Conservation (phyloP, 2,797 vertebrate species). For the Tachyglossus aculeatus region DNA sequence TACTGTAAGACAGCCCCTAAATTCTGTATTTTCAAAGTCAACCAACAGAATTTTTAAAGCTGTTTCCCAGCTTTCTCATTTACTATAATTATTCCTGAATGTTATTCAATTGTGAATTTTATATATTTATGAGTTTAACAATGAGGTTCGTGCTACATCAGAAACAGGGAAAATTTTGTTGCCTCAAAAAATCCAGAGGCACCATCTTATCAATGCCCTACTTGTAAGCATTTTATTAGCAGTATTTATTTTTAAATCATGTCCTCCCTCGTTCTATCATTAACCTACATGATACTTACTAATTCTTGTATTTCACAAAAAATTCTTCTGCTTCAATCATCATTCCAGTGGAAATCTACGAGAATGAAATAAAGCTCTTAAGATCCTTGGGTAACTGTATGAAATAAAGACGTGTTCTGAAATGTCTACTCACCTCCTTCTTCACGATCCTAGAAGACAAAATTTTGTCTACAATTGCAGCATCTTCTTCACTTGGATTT, state of each 20-base stretch:
- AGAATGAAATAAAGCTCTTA: slow-evolving; percentile 51
- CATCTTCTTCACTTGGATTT: slow-evolving; percentile 97
- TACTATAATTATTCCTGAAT: no score
- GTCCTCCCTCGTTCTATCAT: slow-evolving; percentile 7
- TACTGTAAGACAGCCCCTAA: no score
- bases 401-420: neutral
- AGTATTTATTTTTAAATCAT: neutral
- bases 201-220: slow-evolving; percentile 2
- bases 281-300: slow-evolving; percentile 82
- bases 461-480: slow-evolving; percentile 98
- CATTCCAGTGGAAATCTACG: slow-evolving; percentile 87
- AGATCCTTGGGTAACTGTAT: neutral
- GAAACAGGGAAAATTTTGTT: neutral
- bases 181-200: slow-evolving; percentile 3
- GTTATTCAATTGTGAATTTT: no score
- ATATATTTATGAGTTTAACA: neutral
- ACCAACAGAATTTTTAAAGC: no score
- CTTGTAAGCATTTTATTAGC: neutral
- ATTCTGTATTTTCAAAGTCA: no score
- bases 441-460: slow-evolving; percentile 89
- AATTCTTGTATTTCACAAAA: slow-evolving; percentile 99
- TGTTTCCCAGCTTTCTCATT: no score
- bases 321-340: slow-evolving; percentile 93
- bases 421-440: slow-evolving; percentile 91
- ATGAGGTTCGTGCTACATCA: neutral